These are phyloP conservation scores for Oryctes rhinoceros DNA, from an alignment of 1,140 invertebrate species.

Conservation along the genomic window DNA sequence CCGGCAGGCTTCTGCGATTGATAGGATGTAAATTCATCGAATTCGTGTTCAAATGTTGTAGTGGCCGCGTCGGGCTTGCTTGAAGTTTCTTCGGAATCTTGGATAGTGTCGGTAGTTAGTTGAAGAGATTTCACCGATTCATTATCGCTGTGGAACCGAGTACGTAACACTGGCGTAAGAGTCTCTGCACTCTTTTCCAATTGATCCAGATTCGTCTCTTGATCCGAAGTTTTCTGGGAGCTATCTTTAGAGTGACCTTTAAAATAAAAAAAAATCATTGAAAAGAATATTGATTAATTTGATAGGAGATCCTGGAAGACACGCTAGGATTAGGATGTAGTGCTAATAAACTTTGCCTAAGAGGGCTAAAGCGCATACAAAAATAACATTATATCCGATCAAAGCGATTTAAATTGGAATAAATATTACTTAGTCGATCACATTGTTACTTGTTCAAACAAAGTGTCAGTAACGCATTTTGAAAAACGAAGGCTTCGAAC, in stretches of 20 bases:
- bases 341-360: not conserved
- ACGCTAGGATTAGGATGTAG: not conserved
- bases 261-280: not conserved
- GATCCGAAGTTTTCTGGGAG: not conserved
- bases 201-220: not conserved
- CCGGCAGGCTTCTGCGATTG: constrained; percentile 38
- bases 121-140: constrained; percentile 50
- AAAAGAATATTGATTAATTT: not conserved
- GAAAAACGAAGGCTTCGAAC: too few relatives aligned
- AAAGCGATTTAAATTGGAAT: not conserved
- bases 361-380: not conserved
- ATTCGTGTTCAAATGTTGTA: constrained; percentile 45
- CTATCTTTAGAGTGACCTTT: constrained; percentile 2
- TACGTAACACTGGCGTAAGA: not conserved
- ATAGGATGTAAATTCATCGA: constrained; percentile 52
- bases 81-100: constrained; percentile 26
- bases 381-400: too few relatives aligned
- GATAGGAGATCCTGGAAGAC: not conserved
- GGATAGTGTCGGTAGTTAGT: constrained; percentile 44
- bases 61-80: not conserved
- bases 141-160: constrained; percentile 43
- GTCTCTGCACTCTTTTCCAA: not conserved
- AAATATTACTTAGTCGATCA: too few relatives aligned
- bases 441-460: too few relatives aligned
- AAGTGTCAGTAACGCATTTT: too few relatives aligned